These are phyloP conservation scores for Gadopsis marmoratus DNA, from an alignment of 2,797 vertebrate species.

Conservation along the genomic window DNA sequence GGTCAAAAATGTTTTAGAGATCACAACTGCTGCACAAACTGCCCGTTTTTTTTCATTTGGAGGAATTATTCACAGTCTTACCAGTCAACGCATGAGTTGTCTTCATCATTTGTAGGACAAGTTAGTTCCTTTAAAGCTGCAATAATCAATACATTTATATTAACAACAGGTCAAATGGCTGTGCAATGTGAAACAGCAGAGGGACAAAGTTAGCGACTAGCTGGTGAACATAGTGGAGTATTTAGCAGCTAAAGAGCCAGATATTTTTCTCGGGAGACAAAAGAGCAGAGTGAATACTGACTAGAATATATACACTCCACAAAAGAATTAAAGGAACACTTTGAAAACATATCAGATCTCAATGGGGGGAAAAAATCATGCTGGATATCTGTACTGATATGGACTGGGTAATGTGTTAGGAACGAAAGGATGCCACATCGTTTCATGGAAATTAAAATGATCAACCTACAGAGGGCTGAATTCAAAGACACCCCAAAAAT, in stretches of 20 bases:
- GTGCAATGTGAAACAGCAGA: not conserved
- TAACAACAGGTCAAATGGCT: not conserved
- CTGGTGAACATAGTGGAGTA: not conserved
- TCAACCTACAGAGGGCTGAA: too few relatives aligned
- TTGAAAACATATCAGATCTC: too few relatives aligned
- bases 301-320: too few relatives aligned
- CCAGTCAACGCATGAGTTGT: not conserved
- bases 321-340: too few relatives aligned
- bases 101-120: not conserved
- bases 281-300: not conserved
- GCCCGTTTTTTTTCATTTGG: not conserved
- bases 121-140: not conserved
- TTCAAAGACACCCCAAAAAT: too few relatives aligned
- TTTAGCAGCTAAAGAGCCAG: too few relatives aligned
- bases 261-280: not conserved
- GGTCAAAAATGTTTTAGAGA: not conserved
- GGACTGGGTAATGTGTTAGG: too few relatives aligned
- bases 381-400: too few relatives aligned
- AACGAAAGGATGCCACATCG: too few relatives aligned
- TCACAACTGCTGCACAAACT: not conserved
- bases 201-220: not conserved
- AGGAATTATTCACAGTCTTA: not conserved
- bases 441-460: too few relatives aligned
- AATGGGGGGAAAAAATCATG: too few relatives aligned
- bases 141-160: not conserved